Evolutionary conservation across 1,140 invertebrate species (phyloP).

Genomic region (Nasonia giraulti): DNA sequence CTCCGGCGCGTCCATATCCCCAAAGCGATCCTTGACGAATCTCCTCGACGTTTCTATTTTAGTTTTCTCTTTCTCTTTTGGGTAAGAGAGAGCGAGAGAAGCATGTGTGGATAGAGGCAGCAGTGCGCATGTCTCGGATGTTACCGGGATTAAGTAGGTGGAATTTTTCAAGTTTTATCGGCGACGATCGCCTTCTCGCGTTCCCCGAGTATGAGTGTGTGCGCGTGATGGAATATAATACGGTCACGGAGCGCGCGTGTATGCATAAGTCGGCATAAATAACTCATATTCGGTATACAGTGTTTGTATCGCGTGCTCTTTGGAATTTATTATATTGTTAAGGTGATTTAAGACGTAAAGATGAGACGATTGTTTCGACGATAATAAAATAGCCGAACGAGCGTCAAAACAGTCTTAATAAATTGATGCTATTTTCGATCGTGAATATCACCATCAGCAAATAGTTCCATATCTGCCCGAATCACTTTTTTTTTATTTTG

Average conservation of each 20-base stretch:
- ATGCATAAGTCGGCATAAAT: background rate
- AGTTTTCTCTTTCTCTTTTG: constrained; percentile 1
- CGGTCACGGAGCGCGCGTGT: background rate
- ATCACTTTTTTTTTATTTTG: no score
- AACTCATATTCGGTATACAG: constrained; percentile 1
- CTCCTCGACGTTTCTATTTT: constrained; percentile 33
- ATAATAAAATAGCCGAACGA: no score
- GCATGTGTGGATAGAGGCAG: background rate
- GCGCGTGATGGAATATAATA: background rate
- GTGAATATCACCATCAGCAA: no score
- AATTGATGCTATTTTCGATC: no score
- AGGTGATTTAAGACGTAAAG: background rate
- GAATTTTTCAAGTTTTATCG: constrained; percentile 44
- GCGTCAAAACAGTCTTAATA: no score
- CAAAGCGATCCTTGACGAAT: constrained; percentile 20
- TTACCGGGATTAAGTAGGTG: constrained; percentile 37
- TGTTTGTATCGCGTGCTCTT: background rate
- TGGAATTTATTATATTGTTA: constrained; percentile 24
- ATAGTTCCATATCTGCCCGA: no score
- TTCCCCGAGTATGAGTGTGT: background rate
- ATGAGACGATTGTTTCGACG: background rate
- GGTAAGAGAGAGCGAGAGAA: background rate
- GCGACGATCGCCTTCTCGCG: background rate
- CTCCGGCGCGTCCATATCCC: background rate
- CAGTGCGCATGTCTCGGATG: background rate